phyloP scores from a whole-genome alignment of 2,888 invertebrate genomes.

The Euproctis similis region DNA sequence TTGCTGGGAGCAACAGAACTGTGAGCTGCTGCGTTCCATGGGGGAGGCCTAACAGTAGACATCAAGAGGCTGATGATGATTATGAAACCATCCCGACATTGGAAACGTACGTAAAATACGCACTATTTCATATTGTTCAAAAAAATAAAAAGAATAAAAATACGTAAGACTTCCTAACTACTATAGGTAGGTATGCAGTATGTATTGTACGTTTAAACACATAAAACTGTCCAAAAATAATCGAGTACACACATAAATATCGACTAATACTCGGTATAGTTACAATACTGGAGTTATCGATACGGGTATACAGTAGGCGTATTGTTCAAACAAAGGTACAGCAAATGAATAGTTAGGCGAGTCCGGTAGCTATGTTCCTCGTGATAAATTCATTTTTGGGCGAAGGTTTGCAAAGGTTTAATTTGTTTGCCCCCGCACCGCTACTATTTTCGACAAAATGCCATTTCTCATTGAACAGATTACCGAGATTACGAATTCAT shows the following conservation, averaged over 20 bases:
- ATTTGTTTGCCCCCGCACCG: constrained; percentile 62
- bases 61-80: too few species aligned
- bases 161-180: background rate
- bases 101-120: too few species aligned
- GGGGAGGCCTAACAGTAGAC: too few species aligned
- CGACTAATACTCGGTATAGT: constrained; percentile 16
- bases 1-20: too few species aligned
- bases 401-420: constrained; percentile 45
- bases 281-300: constrained; percentile 21
- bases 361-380: constrained; percentile 24
- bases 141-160: too few species aligned
- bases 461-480: constrained; percentile 75
- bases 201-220: constrained; percentile 1
- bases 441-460: constrained; percentile 62
- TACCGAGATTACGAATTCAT: constrained; percentile 73
- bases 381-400: constrained; percentile 76
- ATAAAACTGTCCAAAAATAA: constrained; percentile 17
- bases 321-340: constrained; percentile 28
- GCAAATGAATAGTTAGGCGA: constrained; percentile 52
- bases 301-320: constrained; percentile 12
- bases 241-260: constrained; percentile 12
- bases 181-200: too few species aligned
- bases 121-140: too few species aligned
- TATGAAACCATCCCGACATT: too few species aligned
- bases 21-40: too few species aligned